A percentile compares a stretch with the other conserved stretches of the same genome.
These are phyloP conservation scores for Steinernema carpocapsae DNA, from an alignment of 2,888 invertebrate species.

Conservation along the genomic window DNA sequence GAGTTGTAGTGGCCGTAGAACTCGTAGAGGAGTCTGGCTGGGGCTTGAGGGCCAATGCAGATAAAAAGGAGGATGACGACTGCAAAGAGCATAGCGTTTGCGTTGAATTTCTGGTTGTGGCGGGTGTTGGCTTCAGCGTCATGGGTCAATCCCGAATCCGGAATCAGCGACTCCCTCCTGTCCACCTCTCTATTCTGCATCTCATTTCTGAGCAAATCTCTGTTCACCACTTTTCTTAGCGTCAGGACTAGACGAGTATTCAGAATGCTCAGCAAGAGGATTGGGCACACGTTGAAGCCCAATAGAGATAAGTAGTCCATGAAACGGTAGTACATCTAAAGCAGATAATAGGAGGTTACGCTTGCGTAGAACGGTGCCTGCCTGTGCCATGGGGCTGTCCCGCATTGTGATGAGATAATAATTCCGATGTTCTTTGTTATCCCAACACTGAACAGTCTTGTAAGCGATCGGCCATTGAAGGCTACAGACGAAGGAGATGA, in stretches of 20 bases:
- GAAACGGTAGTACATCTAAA: constrained; percentile 62
- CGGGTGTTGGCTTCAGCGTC: constrained; percentile 1
- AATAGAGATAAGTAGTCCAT: constrained; percentile 65
- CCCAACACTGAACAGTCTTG: constrained; percentile 57
- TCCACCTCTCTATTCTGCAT: constrained; percentile 13
- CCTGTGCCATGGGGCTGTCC: constrained; percentile 46
- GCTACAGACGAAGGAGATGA: constrained; percentile 62
- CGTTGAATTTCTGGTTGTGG: constrained; percentile 46
- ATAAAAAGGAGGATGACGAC: constrained; percentile 66
- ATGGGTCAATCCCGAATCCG: constrained; percentile 21
- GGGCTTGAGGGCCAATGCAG: constrained; percentile 68
- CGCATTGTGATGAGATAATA: constrained; percentile 61
- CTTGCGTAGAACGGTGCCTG: constrained; percentile 27
- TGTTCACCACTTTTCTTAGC: constrained; percentile 59
- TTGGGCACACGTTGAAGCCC: constrained; percentile 66
- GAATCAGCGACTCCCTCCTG: constrained; percentile 17
- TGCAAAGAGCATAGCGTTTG: constrained; percentile 69
- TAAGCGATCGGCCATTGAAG: constrained; percentile 68
- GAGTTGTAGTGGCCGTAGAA: constrained; percentile 62
- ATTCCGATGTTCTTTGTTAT: constrained; percentile 46
- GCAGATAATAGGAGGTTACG: background rate
- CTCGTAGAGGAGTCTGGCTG: constrained; percentile 66
- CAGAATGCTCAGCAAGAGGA: constrained; percentile 57
- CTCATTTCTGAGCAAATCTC: constrained; percentile 53
- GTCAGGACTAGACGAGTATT: constrained; percentile 64